Evolutionary conservation across 2,888 invertebrate genomes (phyloP).

Genomic region (Tinea trinotella): DNA sequence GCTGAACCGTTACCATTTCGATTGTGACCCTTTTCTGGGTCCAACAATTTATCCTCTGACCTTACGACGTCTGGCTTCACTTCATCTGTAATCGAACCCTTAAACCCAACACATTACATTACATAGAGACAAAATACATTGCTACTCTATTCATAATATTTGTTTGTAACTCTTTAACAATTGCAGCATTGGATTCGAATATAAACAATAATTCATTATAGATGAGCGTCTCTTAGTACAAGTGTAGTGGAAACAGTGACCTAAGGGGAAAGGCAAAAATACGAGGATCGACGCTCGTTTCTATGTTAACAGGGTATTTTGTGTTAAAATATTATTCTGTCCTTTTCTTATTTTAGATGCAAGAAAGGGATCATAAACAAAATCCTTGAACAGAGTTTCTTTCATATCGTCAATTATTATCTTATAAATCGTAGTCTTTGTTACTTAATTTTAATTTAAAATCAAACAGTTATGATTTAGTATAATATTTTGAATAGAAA

Average conservation of each 20-base stretch:
- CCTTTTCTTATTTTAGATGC: slow-evolving; percentile 2
- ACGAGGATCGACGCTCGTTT: slow-evolving; percentile 17
- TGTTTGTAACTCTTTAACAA: not conserved
- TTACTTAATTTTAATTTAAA: too few relatives aligned
- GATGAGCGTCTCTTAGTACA: not conserved
- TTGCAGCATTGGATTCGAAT: slow-evolving; percentile 6
- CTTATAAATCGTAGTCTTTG: not conserved
- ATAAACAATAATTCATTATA: not conserved
- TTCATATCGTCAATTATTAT: not conserved
- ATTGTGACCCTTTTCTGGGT: slow-evolving; percentile 15
- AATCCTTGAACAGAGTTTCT: slow-evolving; percentile 7
- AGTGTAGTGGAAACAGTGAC: slow-evolving; percentile 16
- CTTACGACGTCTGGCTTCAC: slow-evolving; percentile 15
- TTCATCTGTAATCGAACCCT: slow-evolving; percentile 8
- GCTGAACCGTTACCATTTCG: slow-evolving; percentile 10
- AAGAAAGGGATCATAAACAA: slow-evolving; percentile 13
- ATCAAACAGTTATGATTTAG: not conserved
- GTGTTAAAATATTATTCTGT: slow-evolving; percentile 16
- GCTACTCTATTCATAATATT: not conserved
- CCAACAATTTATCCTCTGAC: slow-evolving; percentile 14
- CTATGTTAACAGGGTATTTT: slow-evolving; percentile 21
- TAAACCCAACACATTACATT: not conserved
- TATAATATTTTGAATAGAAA: not conserved
- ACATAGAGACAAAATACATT: not conserved
- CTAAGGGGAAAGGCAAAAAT: slow-evolving; percentile 19